Evolutionary conservation across 2,113 vertebrate species (phyloP), one percentile per base, ranked within the genome.

Genomic region (Meriones unguiculatus): DNA sequence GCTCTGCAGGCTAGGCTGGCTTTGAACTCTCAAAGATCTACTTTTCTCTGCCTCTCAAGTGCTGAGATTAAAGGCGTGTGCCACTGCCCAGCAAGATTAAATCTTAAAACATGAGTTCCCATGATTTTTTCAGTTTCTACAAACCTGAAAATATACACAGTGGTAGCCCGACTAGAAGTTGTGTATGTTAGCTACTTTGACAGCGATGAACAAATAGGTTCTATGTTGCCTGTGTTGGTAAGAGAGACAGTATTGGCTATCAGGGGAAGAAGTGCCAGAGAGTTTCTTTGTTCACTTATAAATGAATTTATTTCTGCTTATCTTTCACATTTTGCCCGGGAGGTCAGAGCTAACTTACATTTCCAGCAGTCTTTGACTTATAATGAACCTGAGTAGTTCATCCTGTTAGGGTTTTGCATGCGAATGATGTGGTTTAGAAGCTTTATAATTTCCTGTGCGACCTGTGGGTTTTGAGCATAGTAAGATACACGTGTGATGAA

Each of bases 51-150:
- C 70, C 70, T 73, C 35, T 38, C 35, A 18, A 20, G 70, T 72
- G 35, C 35, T 72, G 35, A 72, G 35, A 72, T 38, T 72, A 72
- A 73, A 73, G 70, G n/a, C 7, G 20, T 38, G 70, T 1, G 35
- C 17, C n/a, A 73, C 32, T 73, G 8, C 35, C 2, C 0, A 35
- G 70, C n/a, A 75, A 75, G 38, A 75, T 75, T 13, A 64, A 41
- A 64, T 64, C 57, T 95, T 95, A 73, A 89, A 86, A 95, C 81
- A 62, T 15, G 32, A 2, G 38, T 86, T 96, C 22, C 72, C 82
- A 2, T 70, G 85, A 50, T 54, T 70, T 93, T 46, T 93, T 89
- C 64, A 67, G 57, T 91, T 95, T 72, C 76, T 87, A 69, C 41
- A 38, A 59, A 57, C 69, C 35, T 73, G 22, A 77, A 87, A 90